phyloP scores from a whole-genome alignment of 1,140 invertebrate species.

The Saccostrea glomerata region DNA sequence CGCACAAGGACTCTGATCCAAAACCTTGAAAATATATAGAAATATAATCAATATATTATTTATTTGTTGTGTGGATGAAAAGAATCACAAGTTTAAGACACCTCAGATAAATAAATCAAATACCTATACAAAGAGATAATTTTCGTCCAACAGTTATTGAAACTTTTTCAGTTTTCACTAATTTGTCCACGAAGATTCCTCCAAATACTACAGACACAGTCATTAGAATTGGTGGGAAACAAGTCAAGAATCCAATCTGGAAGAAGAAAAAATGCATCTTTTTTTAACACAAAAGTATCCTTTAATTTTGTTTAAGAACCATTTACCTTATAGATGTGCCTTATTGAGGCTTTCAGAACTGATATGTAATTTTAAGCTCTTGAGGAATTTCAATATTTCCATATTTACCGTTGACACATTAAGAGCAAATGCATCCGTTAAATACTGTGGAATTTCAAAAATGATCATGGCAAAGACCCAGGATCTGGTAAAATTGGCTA shows the following conservation, averaged over 20 bases:
- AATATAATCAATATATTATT: not conserved
- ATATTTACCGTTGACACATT: slow-evolving; percentile 2
- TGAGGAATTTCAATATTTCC: too few relatives aligned
- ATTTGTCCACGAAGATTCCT: slow-evolving; percentile 55
- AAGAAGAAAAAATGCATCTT: not conserved
- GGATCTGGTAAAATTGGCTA: slow-evolving; percentile 61
- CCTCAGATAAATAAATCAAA: not conserved
- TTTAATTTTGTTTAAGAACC: too few relatives aligned
- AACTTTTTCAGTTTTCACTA: slow-evolving; percentile 48
- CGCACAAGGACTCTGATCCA: slow-evolving; percentile 58
- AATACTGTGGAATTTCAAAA: slow-evolving; percentile 62
- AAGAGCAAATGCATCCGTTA: slow-evolving; percentile 55
- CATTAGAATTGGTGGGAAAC: slow-evolving; percentile 61
- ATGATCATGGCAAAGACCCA: slow-evolving; percentile 63
- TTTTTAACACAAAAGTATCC: too few relatives aligned
- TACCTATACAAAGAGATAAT: slow-evolving; percentile 46
- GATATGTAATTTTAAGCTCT: too few relatives aligned
- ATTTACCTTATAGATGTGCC: too few relatives aligned
- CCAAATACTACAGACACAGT: slow-evolving; percentile 56
- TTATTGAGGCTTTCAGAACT: too few relatives aligned
- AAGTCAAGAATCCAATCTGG: slow-evolving; percentile 59
- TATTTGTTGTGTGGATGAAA: not conserved
- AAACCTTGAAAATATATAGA: slow-evolving; percentile 52
- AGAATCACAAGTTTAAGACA: not conserved
- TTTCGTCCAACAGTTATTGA: slow-evolving; percentile 59